Percentiles rank a stretch among this genome's conserved stretches.
phyloP scores from a whole-genome alignment of 2,797 vertebrate genomes.

The Hafferia zeledoni region DNA sequence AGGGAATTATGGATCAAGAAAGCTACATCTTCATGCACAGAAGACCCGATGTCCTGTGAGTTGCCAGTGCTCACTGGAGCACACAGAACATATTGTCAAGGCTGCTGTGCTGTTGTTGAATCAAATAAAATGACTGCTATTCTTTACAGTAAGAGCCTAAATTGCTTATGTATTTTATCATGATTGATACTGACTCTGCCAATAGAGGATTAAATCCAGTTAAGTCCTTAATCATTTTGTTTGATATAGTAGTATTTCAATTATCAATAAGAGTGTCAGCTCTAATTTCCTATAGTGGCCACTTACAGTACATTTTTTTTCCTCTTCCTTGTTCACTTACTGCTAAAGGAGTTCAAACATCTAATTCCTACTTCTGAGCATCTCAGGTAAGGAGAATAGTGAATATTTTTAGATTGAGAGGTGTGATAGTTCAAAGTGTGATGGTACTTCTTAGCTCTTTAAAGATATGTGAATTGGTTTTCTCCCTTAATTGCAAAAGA shows the following conservation, averaged over 20 bases:
- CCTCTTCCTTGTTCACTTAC: background rate
- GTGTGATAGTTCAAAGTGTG: background rate
- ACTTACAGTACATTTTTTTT: background rate
- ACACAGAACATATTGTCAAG: background rate
- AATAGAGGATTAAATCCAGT: background rate
- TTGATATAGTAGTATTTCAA: background rate
- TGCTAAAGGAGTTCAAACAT: background rate
- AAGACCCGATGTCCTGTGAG: background rate
- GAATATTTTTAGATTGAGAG: background rate
- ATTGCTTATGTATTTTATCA: conserved; percentile 2
- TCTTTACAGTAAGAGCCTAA: background rate
- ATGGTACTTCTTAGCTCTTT: background rate
- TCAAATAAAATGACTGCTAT: background rate
- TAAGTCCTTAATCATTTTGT: background rate
- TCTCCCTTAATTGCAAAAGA: background rate
- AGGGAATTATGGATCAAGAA: background rate
- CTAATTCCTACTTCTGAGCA: background rate
- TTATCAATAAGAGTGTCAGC: background rate
- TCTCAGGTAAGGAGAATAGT: background rate
- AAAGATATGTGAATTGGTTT: background rate
- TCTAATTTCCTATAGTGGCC: background rate
- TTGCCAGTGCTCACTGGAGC: background rate
- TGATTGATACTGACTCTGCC: background rate
- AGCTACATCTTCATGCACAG: background rate
- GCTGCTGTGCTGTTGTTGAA: background rate